A percentile compares a stretch with the other conserved stretches of the same genome.
phyloP scores from a whole-genome alignment of 2,113 vertebrate species.

The Atherinomorus stipes region DNA sequence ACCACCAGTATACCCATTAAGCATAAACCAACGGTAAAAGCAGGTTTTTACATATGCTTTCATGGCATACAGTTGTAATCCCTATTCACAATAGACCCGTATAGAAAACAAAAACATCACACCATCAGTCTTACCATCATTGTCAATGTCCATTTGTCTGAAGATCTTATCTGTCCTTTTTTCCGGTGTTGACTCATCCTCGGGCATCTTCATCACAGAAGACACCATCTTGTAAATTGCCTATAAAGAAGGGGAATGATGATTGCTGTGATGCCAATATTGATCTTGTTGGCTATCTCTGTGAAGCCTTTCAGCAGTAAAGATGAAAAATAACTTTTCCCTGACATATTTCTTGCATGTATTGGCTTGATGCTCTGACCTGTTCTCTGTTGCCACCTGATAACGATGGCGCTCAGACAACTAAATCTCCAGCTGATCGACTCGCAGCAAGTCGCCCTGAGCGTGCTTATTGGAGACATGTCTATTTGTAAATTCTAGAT shows the following conservation, averaged over 20 bases:
- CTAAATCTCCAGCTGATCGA: conserved; percentile 15
- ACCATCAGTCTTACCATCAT: conserved; percentile 87
- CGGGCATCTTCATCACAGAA: conserved; percentile 99
- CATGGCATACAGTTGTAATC: too few relatives aligned
- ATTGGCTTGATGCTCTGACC: conserved; percentile 19
- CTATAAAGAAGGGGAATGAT: conserved; percentile 47
- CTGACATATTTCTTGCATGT: background rate
- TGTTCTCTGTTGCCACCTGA: conserved; percentile 30
- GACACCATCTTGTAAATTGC: conserved; percentile 93
- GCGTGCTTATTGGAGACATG: background rate
- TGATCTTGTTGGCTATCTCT: background rate
- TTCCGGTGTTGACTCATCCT: conserved; percentile 97
- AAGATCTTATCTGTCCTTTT: conserved; percentile 99
- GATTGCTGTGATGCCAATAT: conserved; percentile 1
- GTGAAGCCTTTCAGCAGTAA: background rate
- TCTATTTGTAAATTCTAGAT: background rate
- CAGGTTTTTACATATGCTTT: too few relatives aligned
- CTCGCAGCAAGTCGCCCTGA: background rate
- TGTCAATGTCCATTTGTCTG: conserved; percentile 97
- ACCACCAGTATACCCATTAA: conserved; percentile 3
- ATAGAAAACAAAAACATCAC: background rate
- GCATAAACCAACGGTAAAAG: background rate
- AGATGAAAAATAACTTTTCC: conserved; percentile 4
- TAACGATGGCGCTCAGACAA: conserved; percentile 22
- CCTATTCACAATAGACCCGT: background rate